Conservation (phyloP, 2,888 invertebrate species). For the Halocaridina rubra region DNA sequence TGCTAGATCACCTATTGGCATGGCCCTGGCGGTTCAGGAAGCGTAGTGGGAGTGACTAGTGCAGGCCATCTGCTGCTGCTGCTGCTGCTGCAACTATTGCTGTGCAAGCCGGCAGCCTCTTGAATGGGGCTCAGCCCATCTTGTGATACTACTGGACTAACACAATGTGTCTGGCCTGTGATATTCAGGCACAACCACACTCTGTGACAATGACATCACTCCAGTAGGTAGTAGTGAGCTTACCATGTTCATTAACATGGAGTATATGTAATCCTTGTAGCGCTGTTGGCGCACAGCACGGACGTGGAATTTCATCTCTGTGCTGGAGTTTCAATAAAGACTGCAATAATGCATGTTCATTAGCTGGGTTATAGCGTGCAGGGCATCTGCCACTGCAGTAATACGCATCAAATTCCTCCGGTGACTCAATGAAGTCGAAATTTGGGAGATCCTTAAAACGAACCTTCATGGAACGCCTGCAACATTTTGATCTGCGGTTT, state of each 20-base stretch:
- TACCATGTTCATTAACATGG: constrained; percentile 76
- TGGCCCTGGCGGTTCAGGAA: constrained; percentile 34
- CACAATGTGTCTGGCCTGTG: neutral
- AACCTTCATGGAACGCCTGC: constrained; percentile 77
- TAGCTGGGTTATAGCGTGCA: constrained; percentile 77
- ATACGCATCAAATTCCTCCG: constrained; percentile 79
- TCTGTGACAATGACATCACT: constrained; percentile 79
- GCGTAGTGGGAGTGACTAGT: constrained; percentile 57
- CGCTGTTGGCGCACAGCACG: constrained; percentile 79
- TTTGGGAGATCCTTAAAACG: constrained; percentile 76
- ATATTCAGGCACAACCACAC: constrained; percentile 77
- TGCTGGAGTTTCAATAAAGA: constrained; percentile 76
- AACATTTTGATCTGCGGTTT: constrained; percentile 70
- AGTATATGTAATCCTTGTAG: constrained; percentile 76
- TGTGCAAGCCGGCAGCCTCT: neutral
- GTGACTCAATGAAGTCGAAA: constrained; percentile 77
- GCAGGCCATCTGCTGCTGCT: constrained; percentile 15
- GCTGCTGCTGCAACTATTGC: constrained; percentile 5
- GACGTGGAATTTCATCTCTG: constrained; percentile 70
- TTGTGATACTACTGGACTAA: constrained; percentile 1
- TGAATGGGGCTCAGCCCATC: neutral
- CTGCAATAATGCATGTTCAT: constrained; percentile 79
- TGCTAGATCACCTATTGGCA: constrained; percentile 14
- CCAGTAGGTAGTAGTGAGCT: constrained; percentile 77
- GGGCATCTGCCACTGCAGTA: constrained; percentile 79